Conservation (phyloP, 1,140 invertebrate species). For the Panonychus citri region DNA sequence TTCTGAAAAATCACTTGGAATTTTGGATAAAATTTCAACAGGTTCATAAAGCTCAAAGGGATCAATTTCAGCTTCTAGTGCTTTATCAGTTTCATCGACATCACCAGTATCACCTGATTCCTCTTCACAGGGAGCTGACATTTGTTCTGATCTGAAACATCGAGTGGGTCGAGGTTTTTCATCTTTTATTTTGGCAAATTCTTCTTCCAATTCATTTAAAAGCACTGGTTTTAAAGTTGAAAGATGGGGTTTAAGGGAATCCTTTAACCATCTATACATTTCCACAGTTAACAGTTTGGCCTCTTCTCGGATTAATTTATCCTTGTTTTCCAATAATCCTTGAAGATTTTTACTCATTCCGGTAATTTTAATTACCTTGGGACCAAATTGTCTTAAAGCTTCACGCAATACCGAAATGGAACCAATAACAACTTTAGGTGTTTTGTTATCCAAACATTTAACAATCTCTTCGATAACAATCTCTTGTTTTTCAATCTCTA, state of each 20-base stretch:
- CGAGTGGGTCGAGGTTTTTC: slow-evolving; percentile 46
- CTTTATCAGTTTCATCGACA: neutral
- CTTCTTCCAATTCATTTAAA: slow-evolving; percentile 59
- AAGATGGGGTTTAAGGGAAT: slow-evolving; percentile 62
- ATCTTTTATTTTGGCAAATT: slow-evolving; percentile 49
- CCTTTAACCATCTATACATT: slow-evolving; percentile 75
- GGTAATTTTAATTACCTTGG: slow-evolving; percentile 70
- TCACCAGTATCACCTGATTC: slow-evolving; percentile 15
- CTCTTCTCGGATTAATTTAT: slow-evolving; percentile 75
- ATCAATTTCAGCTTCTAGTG: slow-evolving; percentile 44
- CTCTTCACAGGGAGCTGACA: slow-evolving; percentile 35
- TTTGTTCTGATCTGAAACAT: slow-evolving; percentile 69
- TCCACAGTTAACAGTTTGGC: slow-evolving; percentile 66
- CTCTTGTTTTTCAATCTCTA: slow-evolving; percentile 89
- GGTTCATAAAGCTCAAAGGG: slow-evolving; percentile 71
- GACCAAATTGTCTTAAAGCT: slow-evolving; percentile 64
- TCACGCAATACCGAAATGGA: slow-evolving; percentile 50
- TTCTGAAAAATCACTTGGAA: slow-evolving; percentile 89
- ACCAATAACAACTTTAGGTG: slow-evolving; percentile 74
- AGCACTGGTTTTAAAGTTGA: slow-evolving; percentile 60
- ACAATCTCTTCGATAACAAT: slow-evolving; percentile 66
- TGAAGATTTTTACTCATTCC: slow-evolving; percentile 66
- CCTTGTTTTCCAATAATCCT: slow-evolving; percentile 60
- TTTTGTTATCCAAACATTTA: slow-evolving; percentile 75
- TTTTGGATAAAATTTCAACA: slow-evolving; percentile 69